Evolutionary conservation across 2,888 invertebrate genomes (phyloP), one percentile per base, ranked within the genome.

Genomic region (Plebejus anna): DNA sequence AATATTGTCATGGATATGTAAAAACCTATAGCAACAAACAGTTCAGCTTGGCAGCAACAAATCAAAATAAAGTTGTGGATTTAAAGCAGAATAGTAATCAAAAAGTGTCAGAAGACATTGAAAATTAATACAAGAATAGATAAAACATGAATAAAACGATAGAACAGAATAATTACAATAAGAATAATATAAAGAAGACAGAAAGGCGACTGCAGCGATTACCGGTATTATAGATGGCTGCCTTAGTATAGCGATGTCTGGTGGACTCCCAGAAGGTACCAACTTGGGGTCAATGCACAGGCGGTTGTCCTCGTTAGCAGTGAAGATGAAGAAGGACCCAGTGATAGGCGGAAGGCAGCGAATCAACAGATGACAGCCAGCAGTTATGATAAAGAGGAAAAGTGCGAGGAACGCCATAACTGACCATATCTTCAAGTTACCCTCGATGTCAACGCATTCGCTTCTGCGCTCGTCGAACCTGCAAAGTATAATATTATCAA

Each of bases 221-320:
- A 90, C 90, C 84, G 90, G 90, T 80, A 90, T 89, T 51, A 90
- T 78, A 2, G 90, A 90, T 1, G 73, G 79, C 22, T 81, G 83
- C 75, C 80, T 87, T 9, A 79, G 71, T 57, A 77, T 80, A 2
- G 87, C 85, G 1, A 83, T 77, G 51, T 78, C 76, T 0, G 79
- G 78, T 0, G 78, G 55, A 7, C 76, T 70, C 0, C 80, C 84
- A 83, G 82, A 79, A 81, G 82, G 81, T 3, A 77, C 76, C 4
- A 82, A 75, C 1, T 82, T 57, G 1, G 84, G 81, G 70, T 83
- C 89, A 16, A 92, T 86, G 78, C 89, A 88, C 0, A 93, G 85
- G 28, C 93, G 82, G 81, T 93, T 93, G 82, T 92, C 93, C 79
- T 92, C 93, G 76, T 92, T 92, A 0, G 87, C 88, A 78, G 92